These are phyloP conservation scores for Labeo calbasu DNA, from an alignment of 2,797 vertebrate genomes.

Conservation along the genomic window DNA sequence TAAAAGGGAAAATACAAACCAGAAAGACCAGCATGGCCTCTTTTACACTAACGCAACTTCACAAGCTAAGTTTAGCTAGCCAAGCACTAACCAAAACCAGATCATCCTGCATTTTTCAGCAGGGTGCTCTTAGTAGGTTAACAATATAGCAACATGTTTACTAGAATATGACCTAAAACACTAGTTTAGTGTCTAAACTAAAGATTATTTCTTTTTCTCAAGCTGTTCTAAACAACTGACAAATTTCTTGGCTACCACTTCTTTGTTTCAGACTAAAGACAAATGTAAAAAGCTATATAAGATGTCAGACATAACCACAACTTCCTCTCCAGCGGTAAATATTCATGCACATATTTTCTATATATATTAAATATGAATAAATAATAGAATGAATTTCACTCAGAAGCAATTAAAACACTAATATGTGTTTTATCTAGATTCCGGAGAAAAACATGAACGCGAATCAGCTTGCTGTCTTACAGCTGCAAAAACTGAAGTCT, in stretches of 20 bases:
- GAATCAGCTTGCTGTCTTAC: slow-evolving; percentile 44
- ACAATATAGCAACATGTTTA: background rate
- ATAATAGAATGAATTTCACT: background rate
- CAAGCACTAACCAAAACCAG: background rate
- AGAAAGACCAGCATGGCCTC: background rate
- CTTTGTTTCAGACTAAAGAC: slow-evolving; percentile 43
- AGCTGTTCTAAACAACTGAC: background rate
- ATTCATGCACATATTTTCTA: background rate
- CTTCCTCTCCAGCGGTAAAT: background rate
- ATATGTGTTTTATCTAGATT: slow-evolving; percentile 25
- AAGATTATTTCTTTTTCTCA: background rate
- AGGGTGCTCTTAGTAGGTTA: background rate
- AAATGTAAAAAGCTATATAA: slow-evolving; percentile 28
- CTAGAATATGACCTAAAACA: background rate
- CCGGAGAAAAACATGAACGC: slow-evolving; percentile 15
- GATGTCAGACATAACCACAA: background rate
- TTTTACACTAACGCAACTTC: background rate
- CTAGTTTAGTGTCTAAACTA: background rate
- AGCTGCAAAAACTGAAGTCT: slow-evolving; percentile 50
- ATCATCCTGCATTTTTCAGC: background rate
- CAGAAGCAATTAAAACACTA: background rate
- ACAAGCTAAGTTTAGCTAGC: background rate
- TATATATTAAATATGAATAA: background rate
- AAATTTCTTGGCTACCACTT: background rate
- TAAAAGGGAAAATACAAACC: background rate